Percentiles rank a stretch among this genome's conserved stretches.
Evolutionary conservation across 2,888 invertebrate species (phyloP).

Genomic region (Copidosoma aretas): DNA sequence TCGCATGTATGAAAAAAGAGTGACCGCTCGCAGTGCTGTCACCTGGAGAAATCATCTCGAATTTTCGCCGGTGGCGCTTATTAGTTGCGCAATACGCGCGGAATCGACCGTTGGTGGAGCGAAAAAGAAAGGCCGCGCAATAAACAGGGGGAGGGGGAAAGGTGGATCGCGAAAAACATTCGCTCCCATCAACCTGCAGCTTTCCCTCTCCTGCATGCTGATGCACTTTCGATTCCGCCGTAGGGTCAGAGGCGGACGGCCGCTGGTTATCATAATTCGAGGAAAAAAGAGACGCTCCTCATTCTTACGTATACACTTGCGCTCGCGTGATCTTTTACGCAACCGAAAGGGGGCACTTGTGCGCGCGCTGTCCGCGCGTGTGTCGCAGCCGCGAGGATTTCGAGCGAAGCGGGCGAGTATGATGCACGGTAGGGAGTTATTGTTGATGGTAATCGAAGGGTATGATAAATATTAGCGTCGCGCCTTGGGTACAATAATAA

Average conservation of each 20-base stretch:
- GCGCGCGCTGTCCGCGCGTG: too few species aligned
- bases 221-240: constrained; percentile 17
- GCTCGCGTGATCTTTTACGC: too few species aligned
- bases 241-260: constrained; percentile 30
- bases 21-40: background rate
- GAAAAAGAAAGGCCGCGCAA: constrained; percentile 1
- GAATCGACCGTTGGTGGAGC: background rate
- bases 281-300: too few species aligned
- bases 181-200: constrained; percentile 29
- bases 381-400: too few species aligned
- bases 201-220: constrained; percentile 9
- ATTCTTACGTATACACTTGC: too few species aligned
- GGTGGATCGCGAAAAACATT: constrained; percentile 24
- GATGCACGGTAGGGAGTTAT: too few species aligned
- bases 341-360: too few species aligned
- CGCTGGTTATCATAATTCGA: background rate
- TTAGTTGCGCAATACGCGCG: background rate
- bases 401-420: too few species aligned
- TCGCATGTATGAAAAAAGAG: background rate
- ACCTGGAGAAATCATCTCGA: background rate
- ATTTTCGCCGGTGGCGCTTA: background rate
- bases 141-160: background rate
- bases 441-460: too few species aligned
- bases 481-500: too few species aligned
- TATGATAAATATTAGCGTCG: too few species aligned